Base-by-base conservation (phyloP, 2,113 vertebrate genomes). In the Vimba vimba region DNA sequence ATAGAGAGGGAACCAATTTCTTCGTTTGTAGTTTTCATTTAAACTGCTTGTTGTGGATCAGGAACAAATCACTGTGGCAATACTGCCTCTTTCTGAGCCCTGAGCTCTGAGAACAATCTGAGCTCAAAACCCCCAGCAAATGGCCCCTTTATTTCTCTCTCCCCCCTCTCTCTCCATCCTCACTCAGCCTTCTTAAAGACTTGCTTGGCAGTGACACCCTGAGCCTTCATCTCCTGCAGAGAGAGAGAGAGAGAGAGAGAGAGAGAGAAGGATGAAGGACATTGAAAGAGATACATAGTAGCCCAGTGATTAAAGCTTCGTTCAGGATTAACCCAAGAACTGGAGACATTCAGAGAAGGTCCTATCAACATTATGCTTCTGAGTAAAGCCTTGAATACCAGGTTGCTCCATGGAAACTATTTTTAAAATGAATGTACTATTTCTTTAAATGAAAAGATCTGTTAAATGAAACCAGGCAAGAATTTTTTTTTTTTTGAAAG, bases 121-220 rank as follows among this genome's bases (percentile, higher is more conserved):
- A 27, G 33, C 30, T 71, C 9, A 17, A 21, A 27, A 25, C 8
- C 50, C 64, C 43, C 4, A 17, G 21, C 21, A 71, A 79, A n/a
- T 21, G 74, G 33, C 17, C 33, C 83, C 89, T 94, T 84, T 30
- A 2, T 57, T 57, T 78, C 75, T 23, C 3, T 55, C 30, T 39
- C 74, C 55, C 74, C 73, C 59, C 27, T 39, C 39, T 43, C 39
- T 43, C 36, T 52, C 59, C 17, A 23, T 82, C 27, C 23, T 83
- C 33, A 96, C 19, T 94, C 92, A 73, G 94, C 94, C 87, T 96
- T 99, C 92, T 95, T 96, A 94, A 97, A 99, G 86, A 97, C 94
- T 91, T 98, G 97, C 90, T 95, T 93, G 30, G 96, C 97, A 57
- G 96, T 92, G 0, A 96, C 94, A 0, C 93, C 95, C 90, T 95